phyloP scores from a whole-genome alignment of 1,140 invertebrate genomes.

The Ridgeia piscesae region DNA sequence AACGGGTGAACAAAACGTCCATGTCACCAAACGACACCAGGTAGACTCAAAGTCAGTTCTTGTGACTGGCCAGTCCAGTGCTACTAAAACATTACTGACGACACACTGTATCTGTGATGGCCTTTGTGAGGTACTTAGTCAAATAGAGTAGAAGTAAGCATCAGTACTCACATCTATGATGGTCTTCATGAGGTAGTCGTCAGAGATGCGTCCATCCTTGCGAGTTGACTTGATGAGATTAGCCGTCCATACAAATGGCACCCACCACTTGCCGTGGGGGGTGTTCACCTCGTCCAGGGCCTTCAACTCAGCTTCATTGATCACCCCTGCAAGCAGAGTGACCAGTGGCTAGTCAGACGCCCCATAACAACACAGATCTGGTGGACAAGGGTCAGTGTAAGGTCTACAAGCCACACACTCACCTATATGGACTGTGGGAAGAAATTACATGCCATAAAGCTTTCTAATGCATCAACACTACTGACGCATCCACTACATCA shows the following conservation, averaged over 20 bases:
- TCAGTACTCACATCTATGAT: slow-evolving; percentile 73
- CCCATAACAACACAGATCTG: not conserved
- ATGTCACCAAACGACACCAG: no score
- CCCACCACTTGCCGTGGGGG: slow-evolving; percentile 88
- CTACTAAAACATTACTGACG: no score
- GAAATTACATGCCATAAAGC: not conserved
- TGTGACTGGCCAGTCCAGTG: no score
- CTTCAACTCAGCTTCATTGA: slow-evolving; percentile 75
- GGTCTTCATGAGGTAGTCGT: slow-evolving; percentile 87
- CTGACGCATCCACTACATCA: not conserved
- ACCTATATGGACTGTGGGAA: not conserved
- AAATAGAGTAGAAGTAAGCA: not conserved
- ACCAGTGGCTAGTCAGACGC: not conserved
- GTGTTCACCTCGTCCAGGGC: slow-evolving; percentile 76
- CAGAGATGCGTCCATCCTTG: slow-evolving; percentile 86
- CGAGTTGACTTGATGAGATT: slow-evolving; percentile 80
- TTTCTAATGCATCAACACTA: not conserved
- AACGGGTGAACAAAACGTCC: no score
- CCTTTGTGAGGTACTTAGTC: no score
- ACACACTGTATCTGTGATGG: no score
- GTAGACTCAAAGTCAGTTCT: no score
- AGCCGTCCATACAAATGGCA: slow-evolving; percentile 91
- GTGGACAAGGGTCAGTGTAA: not conserved
- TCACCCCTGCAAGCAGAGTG: slow-evolving; percentile 63
- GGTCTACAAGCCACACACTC: not conserved